Evolutionary conservation across 2,888 invertebrate species (phyloP).

Genomic region (Apodemia mormo): DNA sequence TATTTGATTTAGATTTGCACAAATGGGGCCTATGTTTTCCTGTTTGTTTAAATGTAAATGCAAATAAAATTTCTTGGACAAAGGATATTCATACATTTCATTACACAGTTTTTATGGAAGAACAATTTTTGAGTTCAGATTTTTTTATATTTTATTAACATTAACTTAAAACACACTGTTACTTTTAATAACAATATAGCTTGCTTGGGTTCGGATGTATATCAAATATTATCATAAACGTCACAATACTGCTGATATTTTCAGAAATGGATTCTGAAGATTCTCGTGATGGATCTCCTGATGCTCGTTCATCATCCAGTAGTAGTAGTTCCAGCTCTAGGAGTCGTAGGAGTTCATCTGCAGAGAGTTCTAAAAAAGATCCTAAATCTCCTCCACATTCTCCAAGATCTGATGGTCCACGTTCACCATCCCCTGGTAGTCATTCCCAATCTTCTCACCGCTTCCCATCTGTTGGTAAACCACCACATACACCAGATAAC

Average conservation of each 20-base stretch:
- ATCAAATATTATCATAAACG: conserved; percentile 30
- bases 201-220: conserved; percentile 43
- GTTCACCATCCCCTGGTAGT: conserved; percentile 52
- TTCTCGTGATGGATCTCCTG: conserved; percentile 76
- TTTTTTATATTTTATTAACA: neutral
- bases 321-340: conserved; percentile 75
- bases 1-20: neutral
- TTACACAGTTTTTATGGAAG: neutral
- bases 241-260: conserved; percentile 50
- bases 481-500: conserved; percentile 61
- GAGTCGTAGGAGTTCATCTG: conserved; percentile 69
- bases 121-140: neutral
- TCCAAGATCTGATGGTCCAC: conserved; percentile 47
- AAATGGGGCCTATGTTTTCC: neutral
- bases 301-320: conserved; percentile 70
- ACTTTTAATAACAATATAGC: conserved; percentile 18
- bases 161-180: neutral
- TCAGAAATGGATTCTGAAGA: conserved; percentile 84
- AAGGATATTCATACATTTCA: neutral
- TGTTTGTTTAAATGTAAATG: neutral
- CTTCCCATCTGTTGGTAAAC: conserved; percentile 45
- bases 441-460: conserved; percentile 43
- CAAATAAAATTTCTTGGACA: neutral
- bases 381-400: conserved; percentile 59
- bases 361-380: conserved; percentile 65